phyloP scores from a whole-genome alignment of 2,797 vertebrate species.

The Hydrocynus forskahlii region DNA sequence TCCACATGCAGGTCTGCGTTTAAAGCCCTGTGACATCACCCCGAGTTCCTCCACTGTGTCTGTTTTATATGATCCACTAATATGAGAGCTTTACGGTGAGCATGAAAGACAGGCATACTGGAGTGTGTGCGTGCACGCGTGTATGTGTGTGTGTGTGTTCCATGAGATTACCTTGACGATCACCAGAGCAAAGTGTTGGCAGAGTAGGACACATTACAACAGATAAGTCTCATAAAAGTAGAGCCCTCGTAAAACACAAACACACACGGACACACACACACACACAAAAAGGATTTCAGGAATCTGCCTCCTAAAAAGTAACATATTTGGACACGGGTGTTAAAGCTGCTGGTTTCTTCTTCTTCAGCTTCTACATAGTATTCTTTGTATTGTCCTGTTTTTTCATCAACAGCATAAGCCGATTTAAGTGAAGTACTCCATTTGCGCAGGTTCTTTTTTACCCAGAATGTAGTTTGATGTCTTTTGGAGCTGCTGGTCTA shows the following conservation, averaged over 20 bases:
- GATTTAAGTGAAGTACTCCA: too few species aligned
- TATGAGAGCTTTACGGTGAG: slow-evolving; percentile 13
- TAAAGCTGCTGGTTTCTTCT: too few species aligned
- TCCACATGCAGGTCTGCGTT: not conserved
- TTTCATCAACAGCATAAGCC: too few species aligned
- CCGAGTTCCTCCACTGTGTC: not conserved
- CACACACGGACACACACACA: not conserved
- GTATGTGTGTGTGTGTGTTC: slow-evolving; percentile 13
- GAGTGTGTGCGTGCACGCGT: too few species aligned
- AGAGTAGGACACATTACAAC: slow-evolving; percentile 53
- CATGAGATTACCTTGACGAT: slow-evolving; percentile 48
- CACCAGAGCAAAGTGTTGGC: slow-evolving; percentile 54
- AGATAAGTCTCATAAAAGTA: slow-evolving; percentile 56
- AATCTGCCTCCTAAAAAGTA: too few species aligned
- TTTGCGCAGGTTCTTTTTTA: too few species aligned
- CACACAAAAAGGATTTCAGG: slow-evolving; percentile 27
- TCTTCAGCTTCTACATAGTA: too few species aligned
- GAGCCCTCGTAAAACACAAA: slow-evolving; percentile 48
- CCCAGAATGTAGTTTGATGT: too few species aligned
- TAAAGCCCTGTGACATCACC: slow-evolving; percentile 11
- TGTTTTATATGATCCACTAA: not conserved
- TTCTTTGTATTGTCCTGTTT: not conserved
- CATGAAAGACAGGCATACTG: slow-evolving; percentile 1
- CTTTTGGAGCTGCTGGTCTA: too few species aligned
- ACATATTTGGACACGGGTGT: too few species aligned